Conservation (phyloP, 2,888 invertebrate species). For the Sesia apiformis region DNA sequence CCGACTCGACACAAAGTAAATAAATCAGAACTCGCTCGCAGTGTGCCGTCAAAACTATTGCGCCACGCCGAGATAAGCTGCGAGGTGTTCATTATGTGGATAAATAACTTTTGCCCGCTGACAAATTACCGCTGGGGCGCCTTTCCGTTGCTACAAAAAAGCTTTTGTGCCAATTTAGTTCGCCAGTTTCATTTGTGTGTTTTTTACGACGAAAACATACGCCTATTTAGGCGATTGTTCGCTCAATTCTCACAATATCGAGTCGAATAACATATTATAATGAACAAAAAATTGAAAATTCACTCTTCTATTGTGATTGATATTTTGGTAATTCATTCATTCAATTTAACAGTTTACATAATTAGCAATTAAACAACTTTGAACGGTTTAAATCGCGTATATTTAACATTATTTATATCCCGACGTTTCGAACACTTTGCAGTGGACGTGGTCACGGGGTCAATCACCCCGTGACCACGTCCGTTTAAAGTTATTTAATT, state of each 20-base stretch:
- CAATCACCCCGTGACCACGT: too few species aligned
- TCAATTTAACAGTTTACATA: too few species aligned
- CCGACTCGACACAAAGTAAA: slow-evolving; percentile 31
- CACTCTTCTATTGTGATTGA: too few species aligned
- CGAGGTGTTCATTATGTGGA: slow-evolving; percentile 50
- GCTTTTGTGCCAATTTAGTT: slow-evolving; percentile 1
- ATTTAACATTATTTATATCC: too few species aligned
- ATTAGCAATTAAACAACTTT: too few species aligned
- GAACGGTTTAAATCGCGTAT: too few species aligned
- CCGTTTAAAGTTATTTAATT: too few species aligned
- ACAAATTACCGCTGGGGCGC: slow-evolving; percentile 30
- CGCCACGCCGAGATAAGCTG: slow-evolving; percentile 30
- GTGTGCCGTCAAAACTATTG: slow-evolving; percentile 7
- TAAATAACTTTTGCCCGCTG: slow-evolving; percentile 42
- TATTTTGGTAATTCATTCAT: too few species aligned
- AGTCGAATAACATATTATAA: too few species aligned
- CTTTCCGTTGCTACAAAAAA: background rate
- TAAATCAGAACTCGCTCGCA: slow-evolving; percentile 33
- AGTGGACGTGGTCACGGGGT: too few species aligned
- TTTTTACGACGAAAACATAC: background rate
- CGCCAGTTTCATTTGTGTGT: background rate
- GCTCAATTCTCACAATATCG: background rate
- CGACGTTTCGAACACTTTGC: too few species aligned
- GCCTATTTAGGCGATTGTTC: background rate
- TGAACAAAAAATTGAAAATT: too few species aligned